Percentiles rank a stretch among this genome's conserved stretches.
phyloP scores from a whole-genome alignment of 1,140 invertebrate species.

The Caenorhabditis briggsae region DNA sequence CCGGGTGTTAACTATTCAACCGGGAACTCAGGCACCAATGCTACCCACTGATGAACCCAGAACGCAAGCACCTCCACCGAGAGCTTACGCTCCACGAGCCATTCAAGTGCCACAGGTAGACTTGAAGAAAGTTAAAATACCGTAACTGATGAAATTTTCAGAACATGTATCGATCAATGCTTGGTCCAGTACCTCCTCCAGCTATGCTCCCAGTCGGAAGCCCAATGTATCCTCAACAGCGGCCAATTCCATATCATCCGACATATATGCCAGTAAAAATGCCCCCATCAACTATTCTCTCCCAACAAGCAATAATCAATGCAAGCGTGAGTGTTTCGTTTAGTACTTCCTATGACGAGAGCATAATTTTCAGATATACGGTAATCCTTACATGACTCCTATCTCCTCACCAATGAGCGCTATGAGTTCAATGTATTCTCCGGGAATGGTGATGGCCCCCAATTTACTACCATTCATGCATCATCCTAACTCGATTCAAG shows the following conservation, averaged over 20 bases:
- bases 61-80: too few species aligned
- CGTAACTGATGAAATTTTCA: background rate
- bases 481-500: background rate
- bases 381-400: background rate
- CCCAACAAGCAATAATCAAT: background rate
- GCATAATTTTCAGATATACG: background rate
- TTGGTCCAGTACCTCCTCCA: background rate
- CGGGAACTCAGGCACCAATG: background rate
- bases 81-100: background rate
- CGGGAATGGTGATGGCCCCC: background rate
- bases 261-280: background rate
- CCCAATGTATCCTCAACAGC: background rate
- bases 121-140: too few species aligned
- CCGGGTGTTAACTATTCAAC: slow-evolving; percentile 3
- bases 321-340: background rate
- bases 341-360: background rate
- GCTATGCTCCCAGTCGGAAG: background rate
- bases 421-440: background rate
- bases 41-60: background rate
- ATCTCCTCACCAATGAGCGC: too few species aligned
- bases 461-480: background rate
- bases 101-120: background rate
- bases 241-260: background rate
- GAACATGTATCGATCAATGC: background rate
- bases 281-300: background rate